A percentile compares a stretch with the other conserved stretches of the same genome.
phyloP scores from a whole-genome alignment of 1,140 invertebrate species.

The Metopolophium dirhodum region DNA sequence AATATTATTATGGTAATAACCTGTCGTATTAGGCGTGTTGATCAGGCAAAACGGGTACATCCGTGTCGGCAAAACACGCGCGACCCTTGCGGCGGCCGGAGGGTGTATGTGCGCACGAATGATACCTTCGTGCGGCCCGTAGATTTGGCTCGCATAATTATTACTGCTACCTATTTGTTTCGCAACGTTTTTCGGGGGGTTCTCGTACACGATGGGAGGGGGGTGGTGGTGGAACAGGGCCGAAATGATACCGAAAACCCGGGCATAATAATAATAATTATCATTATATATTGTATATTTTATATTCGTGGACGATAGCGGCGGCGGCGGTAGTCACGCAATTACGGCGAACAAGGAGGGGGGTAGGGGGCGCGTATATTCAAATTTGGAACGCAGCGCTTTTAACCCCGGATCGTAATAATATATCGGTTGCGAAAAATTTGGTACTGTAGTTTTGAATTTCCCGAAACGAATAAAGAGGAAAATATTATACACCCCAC shows the following conservation, averaged over 20 bases:
- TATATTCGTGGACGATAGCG: neutral
- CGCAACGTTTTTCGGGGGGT: conserved; percentile 10
- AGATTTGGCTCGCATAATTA: conserved; percentile 5
- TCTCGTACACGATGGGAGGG: neutral
- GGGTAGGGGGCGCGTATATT: neutral
- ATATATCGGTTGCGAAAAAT: conserved; percentile 14
- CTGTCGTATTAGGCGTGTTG: conserved; percentile 37
- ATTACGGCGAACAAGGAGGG: neutral
- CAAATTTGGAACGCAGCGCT: neutral
- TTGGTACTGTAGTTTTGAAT: conserved; percentile 31
- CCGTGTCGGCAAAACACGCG: neutral
- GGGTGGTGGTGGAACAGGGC: neutral
- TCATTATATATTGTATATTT: conserved; percentile 39
- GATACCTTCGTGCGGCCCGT: conserved; percentile 28
- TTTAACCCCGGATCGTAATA: neutral
- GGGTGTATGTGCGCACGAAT: neutral
- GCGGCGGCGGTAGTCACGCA: conserved; percentile 40
- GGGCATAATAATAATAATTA: conserved; percentile 36
- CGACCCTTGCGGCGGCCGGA: neutral
- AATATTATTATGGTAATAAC: conserved; percentile 37
- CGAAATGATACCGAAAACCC: conserved; percentile 36
- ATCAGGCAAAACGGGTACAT: conserved; percentile 32
- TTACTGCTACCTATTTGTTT: conserved; percentile 44
- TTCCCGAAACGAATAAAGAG: conserved; percentile 25
- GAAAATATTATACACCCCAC: neutral